Percentiles rank a stretch among this genome's conserved stretches.
phyloP scores from a whole-genome alignment of 2,113 vertebrate genomes.

The Scomber colias region DNA sequence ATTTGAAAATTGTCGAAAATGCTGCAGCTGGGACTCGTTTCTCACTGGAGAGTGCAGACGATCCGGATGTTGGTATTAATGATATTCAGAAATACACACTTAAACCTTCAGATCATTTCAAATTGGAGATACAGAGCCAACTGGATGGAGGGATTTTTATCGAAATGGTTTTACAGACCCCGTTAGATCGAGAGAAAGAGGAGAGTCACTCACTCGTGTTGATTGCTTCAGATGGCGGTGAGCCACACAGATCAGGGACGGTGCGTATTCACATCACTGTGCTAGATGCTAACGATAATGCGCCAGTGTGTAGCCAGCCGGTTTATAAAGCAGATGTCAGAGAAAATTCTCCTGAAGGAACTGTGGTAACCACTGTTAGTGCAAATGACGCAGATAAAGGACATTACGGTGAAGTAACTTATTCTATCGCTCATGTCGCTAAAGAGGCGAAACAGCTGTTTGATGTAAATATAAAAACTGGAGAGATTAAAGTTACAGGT shows the following conservation, averaged over 20 bases:
- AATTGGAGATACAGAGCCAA: constrained; percentile 68
- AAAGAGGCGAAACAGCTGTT: constrained; percentile 70
- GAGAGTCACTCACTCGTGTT: constrained; percentile 70
- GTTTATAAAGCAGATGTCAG: constrained; percentile 76
- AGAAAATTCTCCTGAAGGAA: constrained; percentile 68
- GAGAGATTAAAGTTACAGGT: constrained; percentile 72
- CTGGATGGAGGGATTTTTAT: constrained; percentile 58
- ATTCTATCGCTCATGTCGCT: constrained; percentile 56
- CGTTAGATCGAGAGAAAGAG: constrained; percentile 78
- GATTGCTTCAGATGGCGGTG: constrained; percentile 80
- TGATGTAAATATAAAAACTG: constrained; percentile 76
- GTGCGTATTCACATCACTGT: constrained; percentile 75
- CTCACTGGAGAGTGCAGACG: constrained; percentile 65
- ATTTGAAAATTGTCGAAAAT: constrained; percentile 70
- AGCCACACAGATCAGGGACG: constrained; percentile 78
- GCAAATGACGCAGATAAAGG: constrained; percentile 80
- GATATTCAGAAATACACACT: constrained; percentile 76
- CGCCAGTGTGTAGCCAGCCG: constrained; percentile 73
- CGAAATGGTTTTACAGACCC: constrained; percentile 78
- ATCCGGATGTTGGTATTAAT: constrained; percentile 78
- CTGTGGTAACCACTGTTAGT: constrained; percentile 66
- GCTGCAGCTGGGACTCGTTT: constrained; percentile 55
- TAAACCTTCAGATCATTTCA: constrained; percentile 71
- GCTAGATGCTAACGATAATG: constrained; percentile 82
- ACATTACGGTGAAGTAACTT: constrained; percentile 68